These are phyloP conservation scores for Ibycter americanus DNA, from an alignment of 2,797 vertebrate genomes.

Conservation along the genomic window DNA sequence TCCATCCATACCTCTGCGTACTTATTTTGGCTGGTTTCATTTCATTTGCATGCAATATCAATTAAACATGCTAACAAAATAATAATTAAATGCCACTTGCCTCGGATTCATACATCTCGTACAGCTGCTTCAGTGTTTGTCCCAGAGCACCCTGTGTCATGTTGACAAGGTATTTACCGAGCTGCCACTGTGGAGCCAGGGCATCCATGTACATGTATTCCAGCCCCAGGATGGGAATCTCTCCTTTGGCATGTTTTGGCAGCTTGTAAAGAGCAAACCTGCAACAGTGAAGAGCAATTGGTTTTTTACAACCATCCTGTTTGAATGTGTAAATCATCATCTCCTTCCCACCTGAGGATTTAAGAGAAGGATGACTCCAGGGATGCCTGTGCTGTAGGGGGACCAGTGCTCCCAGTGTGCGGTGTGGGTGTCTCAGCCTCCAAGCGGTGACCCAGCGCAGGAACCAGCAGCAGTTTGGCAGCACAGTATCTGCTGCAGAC, in stretches of 20 bases:
- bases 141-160: constrained; percentile 80
- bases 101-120: constrained; percentile 74
- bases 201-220: constrained; percentile 91
- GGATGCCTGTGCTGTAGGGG: not conserved
- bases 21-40: not conserved
- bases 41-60: not conserved
- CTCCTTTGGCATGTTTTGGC: constrained; percentile 77
- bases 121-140: constrained; percentile 85
- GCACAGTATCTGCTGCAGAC: not conserved
- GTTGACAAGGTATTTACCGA: constrained; percentile 82
- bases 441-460: not conserved
- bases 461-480: not conserved
- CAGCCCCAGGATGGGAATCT: constrained; percentile 77
- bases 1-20: not conserved
- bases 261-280: constrained; percentile 94
- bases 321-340: not conserved
- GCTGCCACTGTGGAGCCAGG: constrained; percentile 78
- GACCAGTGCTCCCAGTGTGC: not conserved
- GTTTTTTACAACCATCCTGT: not conserved
- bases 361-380: not conserved
- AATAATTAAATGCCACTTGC: constrained; percentile 67
- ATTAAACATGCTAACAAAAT: not conserved
- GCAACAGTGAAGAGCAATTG: not conserved
- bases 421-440: not conserved
- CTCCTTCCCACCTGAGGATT: not conserved